Evolutionary conservation across 1,140 invertebrate genomes (phyloP).

Genomic region (Hycleus cichorii): DNA sequence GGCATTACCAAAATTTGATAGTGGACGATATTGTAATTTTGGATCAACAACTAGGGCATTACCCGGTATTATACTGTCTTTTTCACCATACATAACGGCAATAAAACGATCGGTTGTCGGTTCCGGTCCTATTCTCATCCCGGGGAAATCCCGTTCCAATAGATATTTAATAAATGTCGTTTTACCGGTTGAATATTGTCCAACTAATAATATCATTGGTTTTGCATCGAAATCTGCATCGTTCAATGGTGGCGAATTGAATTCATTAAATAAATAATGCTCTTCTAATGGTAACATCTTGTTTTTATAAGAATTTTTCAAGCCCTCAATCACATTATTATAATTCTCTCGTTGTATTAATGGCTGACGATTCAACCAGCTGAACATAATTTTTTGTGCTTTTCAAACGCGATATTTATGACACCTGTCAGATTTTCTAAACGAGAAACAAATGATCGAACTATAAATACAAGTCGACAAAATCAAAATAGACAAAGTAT

Average conservation of each 20-base stretch:
- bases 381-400: slow-evolving; percentile 41
- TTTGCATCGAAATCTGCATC: slow-evolving; percentile 71
- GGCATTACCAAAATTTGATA: slow-evolving; percentile 63
- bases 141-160: slow-evolving; percentile 57
- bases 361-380: slow-evolving; percentile 40
- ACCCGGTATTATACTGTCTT: slow-evolving; percentile 60
- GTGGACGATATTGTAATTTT: slow-evolving; percentile 59
- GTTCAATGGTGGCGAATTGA: slow-evolving; percentile 63
- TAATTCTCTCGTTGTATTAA: slow-evolving; percentile 48
- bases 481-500: no score
- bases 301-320: slow-evolving; percentile 55
- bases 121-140: slow-evolving; percentile 56
- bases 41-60: slow-evolving; percentile 69
- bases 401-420: not conserved
- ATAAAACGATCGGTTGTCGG: slow-evolving; percentile 68
- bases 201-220: slow-evolving; percentile 65
- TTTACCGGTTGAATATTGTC: slow-evolving; percentile 71
- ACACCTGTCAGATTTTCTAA: not conserved
- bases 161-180: slow-evolving; percentile 66
- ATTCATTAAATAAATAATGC: slow-evolving; percentile 65
- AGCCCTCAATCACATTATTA: slow-evolving; percentile 43
- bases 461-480: no score
- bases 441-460: no score
- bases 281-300: slow-evolving; percentile 64
- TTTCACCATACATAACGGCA: slow-evolving; percentile 58